Evolutionary conservation across 2,113 vertebrate genomes (phyloP).

Genomic region (Chitala chitala): DNA sequence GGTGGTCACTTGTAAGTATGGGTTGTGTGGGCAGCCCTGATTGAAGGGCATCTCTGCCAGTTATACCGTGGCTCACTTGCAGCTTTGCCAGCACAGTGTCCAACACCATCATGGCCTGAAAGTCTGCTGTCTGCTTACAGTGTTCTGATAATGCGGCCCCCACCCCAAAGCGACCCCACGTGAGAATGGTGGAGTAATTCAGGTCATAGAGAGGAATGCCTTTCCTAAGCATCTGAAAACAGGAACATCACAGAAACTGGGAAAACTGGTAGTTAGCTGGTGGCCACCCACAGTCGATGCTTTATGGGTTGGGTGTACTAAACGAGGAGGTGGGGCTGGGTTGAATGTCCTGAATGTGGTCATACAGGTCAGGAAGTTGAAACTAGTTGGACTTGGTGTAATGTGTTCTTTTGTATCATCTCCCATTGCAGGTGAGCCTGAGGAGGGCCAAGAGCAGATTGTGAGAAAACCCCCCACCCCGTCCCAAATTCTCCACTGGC

Average conservation of each 20-base stretch:
- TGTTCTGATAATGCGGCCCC: neutral
- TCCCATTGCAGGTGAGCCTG: slow-evolving; percentile 1
- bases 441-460: neutral
- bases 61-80: neutral
- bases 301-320: too few species aligned
- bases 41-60: neutral
- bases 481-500: neutral
- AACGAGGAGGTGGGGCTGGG: too few species aligned
- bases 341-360: neutral
- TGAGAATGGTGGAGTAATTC: too few species aligned
- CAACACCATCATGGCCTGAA: neutral
- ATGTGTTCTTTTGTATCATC: neutral
- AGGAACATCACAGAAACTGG: too few species aligned
- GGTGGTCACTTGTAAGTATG: neutral
- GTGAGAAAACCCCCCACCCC: neutral
- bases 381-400: neutral
- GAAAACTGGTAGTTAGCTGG: neutral
- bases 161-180: too few species aligned
- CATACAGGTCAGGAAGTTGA: neutral
- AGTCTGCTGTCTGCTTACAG: neutral
- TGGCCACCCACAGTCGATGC: neutral
- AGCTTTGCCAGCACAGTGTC: neutral
- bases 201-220: too few species aligned
- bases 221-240: too few species aligned
- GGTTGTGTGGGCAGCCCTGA: neutral